Evolutionary conservation across 2,888 invertebrate genomes (phyloP).

Genomic region (Elmis aenea): DNA sequence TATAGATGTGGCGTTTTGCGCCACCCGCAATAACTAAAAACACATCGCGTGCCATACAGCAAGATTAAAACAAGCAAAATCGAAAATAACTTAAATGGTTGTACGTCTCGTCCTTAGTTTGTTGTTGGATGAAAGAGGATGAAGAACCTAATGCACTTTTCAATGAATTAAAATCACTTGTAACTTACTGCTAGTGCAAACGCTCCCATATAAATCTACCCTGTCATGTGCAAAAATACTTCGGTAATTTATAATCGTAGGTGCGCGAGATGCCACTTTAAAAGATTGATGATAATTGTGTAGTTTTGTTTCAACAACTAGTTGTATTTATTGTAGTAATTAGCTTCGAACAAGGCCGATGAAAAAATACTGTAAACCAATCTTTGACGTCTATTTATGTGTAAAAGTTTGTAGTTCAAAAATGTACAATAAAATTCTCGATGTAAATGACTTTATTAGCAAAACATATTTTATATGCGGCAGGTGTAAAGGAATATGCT

Average conservation of each 20-base stretch:
- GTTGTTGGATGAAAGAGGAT: background rate
- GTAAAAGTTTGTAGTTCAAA: no score
- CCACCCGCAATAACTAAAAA: slow-evolving; percentile 21
- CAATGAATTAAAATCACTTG: slow-evolving; percentile 3
- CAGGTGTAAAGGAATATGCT: no score
- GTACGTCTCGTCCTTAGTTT: slow-evolving; percentile 1
- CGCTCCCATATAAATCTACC: slow-evolving; percentile 14
- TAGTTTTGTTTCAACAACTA: slow-evolving; percentile 23
- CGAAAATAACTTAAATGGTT: background rate
- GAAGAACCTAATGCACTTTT: background rate
- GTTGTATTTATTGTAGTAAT: slow-evolving; percentile 8
- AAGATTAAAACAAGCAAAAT: slow-evolving; percentile 1
- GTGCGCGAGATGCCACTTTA: slow-evolving; percentile 34
- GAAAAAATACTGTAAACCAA: no score
- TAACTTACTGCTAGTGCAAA: slow-evolving; percentile 9
- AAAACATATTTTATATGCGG: no score
- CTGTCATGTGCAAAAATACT: slow-evolving; percentile 10
- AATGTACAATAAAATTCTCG: no score
- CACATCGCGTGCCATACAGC: slow-evolving; percentile 12
- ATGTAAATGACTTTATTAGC: no score
- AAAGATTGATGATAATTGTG: slow-evolving; percentile 36
- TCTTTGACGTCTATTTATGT: no score
- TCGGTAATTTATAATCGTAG: slow-evolving; percentile 31
- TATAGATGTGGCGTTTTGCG: slow-evolving; percentile 15
- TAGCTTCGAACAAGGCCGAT: no score